Base-by-base conservation (phyloP, 2,888 invertebrate species). In the Spodoptera littoralis region DNA sequence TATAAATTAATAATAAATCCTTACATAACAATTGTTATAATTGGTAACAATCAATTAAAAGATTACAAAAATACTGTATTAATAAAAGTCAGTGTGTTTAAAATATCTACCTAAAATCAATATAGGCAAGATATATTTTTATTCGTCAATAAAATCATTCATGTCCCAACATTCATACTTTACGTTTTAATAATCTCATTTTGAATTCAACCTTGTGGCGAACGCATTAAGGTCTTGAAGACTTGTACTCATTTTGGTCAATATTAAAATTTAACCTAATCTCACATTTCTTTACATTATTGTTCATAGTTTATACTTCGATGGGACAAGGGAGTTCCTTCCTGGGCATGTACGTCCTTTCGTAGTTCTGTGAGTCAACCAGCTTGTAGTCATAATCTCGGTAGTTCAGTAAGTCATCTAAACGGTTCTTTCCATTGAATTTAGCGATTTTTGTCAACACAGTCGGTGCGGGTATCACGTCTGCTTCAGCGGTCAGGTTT, bases 341-440 rank as follows among this genome's bases (percentile, higher is more conserved):
- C n/a, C 88, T 88, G 2, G 87, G 88, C 50, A 83, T 86, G 60
- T 93, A 90, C 62, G 76, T 83, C 41, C 91, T 85, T 36, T 88
- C 87, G 60, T 88, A 94, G 49, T 87, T 85, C 3, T 79, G 53
- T 3, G 86, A 82, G 36, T 92, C 90, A 9, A 89, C 67, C 1
- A 94, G 70, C 22, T 87, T 84, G 63, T 88, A 93, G 46, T 93
- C 92, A 45, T 89, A 94, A 49, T 94, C 92, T 13, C 94, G 84
- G 65, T 93, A 94, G 76, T 92, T 90, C 0, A 92, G 75, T 4
- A 93, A 73, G 62, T 94, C 92, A 36, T 93, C 92, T 2, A 93
- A 59, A 13, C 94, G 86, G 73, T 90, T 91, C 54, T 76, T 83
- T 1, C 84, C 89, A 72, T 94, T 94, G 73, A 91, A 93, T 58